Evolutionary conservation across 2,888 invertebrate genomes (phyloP).

Genomic region (Selenia dentaria): DNA sequence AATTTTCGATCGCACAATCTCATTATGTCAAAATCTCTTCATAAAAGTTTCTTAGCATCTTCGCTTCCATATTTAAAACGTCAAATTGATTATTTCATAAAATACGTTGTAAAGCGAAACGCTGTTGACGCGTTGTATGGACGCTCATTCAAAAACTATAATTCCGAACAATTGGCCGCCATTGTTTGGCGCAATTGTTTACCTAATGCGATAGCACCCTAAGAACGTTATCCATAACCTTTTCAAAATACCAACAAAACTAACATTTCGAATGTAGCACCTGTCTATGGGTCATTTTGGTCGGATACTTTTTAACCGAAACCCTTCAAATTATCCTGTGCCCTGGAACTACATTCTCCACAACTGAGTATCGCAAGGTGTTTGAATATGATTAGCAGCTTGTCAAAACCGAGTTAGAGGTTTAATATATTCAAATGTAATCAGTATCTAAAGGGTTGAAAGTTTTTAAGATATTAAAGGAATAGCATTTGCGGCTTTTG

Average conservation of each 20-base stretch:
- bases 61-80: no score
- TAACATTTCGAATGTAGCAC: constrained; percentile 29
- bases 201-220: neutral
- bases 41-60: no score
- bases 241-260: neutral
- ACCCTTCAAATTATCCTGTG: constrained; percentile 64
- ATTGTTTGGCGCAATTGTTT: no score
- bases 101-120: no score
- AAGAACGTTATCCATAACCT: neutral
- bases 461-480: constrained; percentile 6
- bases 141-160: no score
- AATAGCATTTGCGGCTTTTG: constrained; percentile 5
- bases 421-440: constrained; percentile 75
- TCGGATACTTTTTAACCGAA: constrained; percentile 65
- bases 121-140: no score
- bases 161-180: no score
- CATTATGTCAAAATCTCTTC: no score
- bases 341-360: constrained; percentile 65
- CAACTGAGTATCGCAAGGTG: constrained; percentile 77
- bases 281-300: constrained; percentile 54
- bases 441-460: constrained; percentile 71
- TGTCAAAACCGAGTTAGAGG: constrained; percentile 78
- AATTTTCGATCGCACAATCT: no score
- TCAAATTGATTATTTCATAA: no score
- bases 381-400: constrained; percentile 84